A percentile compares a stretch with the other conserved stretches of the same genome.
Conservation (phyloP, 1,140 invertebrate genomes). For the Colletes gigas region DNA sequence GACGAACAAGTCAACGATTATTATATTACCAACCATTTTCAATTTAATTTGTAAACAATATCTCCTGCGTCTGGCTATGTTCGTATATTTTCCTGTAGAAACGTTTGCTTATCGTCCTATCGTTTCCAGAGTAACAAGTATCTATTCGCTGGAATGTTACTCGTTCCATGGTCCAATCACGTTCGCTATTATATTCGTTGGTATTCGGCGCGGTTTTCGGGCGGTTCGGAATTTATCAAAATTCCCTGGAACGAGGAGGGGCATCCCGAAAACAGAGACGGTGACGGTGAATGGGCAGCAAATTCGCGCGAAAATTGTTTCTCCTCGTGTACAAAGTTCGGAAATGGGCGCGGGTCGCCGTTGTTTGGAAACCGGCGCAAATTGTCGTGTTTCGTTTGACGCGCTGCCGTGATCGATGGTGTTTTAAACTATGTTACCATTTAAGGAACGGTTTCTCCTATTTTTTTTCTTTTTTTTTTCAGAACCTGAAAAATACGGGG, state of each 20-base stretch:
- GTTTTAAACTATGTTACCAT: constrained; percentile 40
- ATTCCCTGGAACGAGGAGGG: constrained; percentile 15
- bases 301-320: constrained; percentile 47
- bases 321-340: constrained; percentile 10
- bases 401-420: constrained; percentile 23
- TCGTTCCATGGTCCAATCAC: neutral
- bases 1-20: too few relatives aligned
- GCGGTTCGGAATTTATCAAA: constrained; percentile 3
- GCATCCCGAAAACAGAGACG: neutral
- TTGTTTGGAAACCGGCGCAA: constrained; percentile 20
- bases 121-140: neutral
- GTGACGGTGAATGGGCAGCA: constrained; percentile 19
- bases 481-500: neutral
- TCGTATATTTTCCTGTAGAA: too few relatives aligned
- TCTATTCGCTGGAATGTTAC: neutral
- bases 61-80: too few relatives aligned
- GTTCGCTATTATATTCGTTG: constrained; percentile 9
- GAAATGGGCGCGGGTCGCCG: neutral
- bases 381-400: constrained; percentile 32
- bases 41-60: too few relatives aligned
- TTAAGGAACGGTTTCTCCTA: neutral
- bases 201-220: neutral
- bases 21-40: too few relatives aligned
- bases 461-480: neutral
- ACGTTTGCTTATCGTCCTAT: neutral